Evolutionary conservation across 2,888 invertebrate species (phyloP).

Genomic region (Cryptophagus acutangulus): DNA sequence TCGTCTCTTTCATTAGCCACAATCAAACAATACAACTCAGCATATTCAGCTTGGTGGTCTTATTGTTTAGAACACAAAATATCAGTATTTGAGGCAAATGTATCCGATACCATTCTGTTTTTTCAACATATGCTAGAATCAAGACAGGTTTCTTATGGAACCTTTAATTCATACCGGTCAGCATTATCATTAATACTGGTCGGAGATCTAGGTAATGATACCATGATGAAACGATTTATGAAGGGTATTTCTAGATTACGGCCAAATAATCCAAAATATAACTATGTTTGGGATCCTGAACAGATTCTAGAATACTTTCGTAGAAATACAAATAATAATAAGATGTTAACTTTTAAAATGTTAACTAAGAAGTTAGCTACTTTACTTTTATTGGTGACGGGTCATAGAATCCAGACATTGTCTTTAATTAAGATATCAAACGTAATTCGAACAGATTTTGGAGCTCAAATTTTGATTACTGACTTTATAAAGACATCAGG

Average conservation of each 20-base stretch:
- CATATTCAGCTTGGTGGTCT: constrained; percentile 13
- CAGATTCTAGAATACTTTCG: constrained; percentile 12
- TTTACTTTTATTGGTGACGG: constrained; percentile 9
- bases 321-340: constrained; percentile 6
- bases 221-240: constrained; percentile 23
- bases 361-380: constrained; percentile 10
- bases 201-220: constrained; percentile 16
- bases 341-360: constrained; percentile 2
- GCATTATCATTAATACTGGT: constrained; percentile 22
- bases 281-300: constrained; percentile 30
- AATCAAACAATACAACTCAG: constrained; percentile 23
- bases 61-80: neutral
- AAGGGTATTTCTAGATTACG: constrained; percentile 23
- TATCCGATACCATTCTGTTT: neutral
- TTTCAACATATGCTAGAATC: constrained; percentile 5
- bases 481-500: constrained; percentile 19
- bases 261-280: constrained; percentile 24
- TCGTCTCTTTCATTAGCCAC: constrained; percentile 23
- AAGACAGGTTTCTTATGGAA: constrained; percentile 18
- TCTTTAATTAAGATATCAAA: constrained; percentile 15
- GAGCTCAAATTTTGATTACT: constrained; percentile 14
- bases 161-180: constrained; percentile 23
- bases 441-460: constrained; percentile 8
- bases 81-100: neutral
- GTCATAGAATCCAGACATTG: constrained; percentile 16